Base-by-base conservation (phyloP, 2,113 vertebrate species). In the Callospermophilus lateralis region DNA sequence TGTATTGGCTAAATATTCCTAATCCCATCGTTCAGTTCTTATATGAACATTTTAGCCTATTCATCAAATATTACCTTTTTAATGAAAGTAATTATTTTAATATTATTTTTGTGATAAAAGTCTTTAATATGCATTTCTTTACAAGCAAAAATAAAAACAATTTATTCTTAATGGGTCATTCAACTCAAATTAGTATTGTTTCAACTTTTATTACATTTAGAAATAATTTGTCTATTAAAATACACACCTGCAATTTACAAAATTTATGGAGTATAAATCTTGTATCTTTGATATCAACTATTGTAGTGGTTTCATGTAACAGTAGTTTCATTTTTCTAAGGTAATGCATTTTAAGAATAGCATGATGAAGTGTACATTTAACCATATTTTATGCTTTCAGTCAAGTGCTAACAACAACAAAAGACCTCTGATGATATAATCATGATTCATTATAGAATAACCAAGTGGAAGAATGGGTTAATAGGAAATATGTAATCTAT, bases 401-500 rank as follows among this genome's bases (percentile, higher is more conserved):
- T 91, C 26, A 34, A 84, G 8, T 72, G 17, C 68, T 97, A 28
- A 34, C 81, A 79, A 93, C 65, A 78, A 89, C 17, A 72, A 51
- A 67, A 96, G 61, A 96, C 3, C 4, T 95, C 19, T 78, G 20
- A 87, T 34, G 80, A 88, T 70, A 28, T 37, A 81, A 67, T 53
- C 89, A 76, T 90, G 51, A 93, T 51, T 77, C 42, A 42, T 32
- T 37, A 11, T 78, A 84, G 19, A 87, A 48, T 88, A 90, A 39
- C 19, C 72, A 81, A 76, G 55, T 74, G 34, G 87, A 93, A 84
- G 34, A 22, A 73, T 85, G 10, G 22, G 20, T 94, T 96, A 90
- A 81, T 85, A 78, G n/a, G 5, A 93, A 55, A 28, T 58, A 30
- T 55, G 9, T 58, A 87, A 94, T 96, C 42, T 96, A n/a, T n/a